Evolutionary conservation across 2,888 invertebrate species (phyloP).

Genomic region (Spialia ferax): DNA sequence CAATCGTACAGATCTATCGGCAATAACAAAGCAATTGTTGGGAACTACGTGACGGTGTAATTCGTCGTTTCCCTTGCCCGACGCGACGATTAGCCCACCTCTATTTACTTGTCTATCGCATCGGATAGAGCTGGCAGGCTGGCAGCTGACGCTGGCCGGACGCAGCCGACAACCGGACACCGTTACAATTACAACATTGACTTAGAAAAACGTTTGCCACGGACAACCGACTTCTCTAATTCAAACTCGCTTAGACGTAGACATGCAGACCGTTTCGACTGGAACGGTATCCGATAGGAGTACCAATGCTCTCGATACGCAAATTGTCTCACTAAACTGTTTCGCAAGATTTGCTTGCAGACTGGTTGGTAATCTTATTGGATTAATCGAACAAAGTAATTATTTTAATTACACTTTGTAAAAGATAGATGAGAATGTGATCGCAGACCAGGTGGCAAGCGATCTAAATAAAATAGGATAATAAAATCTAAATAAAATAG

Average conservation of each 20-base stretch:
- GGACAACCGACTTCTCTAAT: constrained; percentile 64
- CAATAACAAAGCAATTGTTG: constrained; percentile 81
- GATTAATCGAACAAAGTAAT: background rate
- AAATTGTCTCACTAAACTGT: constrained; percentile 57
- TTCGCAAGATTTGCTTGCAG: constrained; percentile 7
- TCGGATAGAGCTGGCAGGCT: constrained; percentile 77
- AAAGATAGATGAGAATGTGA: background rate
- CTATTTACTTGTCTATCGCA: constrained; percentile 84
- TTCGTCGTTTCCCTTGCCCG: constrained; percentile 82
- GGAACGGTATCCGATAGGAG: constrained; percentile 49
- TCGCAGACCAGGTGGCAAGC: background rate
- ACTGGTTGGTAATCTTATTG: constrained; percentile 3
- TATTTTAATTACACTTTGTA: constrained; percentile 5
- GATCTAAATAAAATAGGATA: background rate
- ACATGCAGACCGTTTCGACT: constrained; percentile 65
- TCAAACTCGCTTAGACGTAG: constrained; percentile 58
- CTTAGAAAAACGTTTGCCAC: constrained; percentile 85
- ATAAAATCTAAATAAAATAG: background rate
- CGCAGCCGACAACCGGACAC: constrained; percentile 79
- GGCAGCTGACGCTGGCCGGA: constrained; percentile 77
- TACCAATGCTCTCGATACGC: constrained; percentile 40
- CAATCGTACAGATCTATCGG: constrained; percentile 65
- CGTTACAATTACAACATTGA: constrained; percentile 81
- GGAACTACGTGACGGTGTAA: constrained; percentile 80
- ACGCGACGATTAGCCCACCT: constrained; percentile 83